phyloP scores from a whole-genome alignment of 1,140 invertebrate genomes.

The Diabrotica virgifera region DNA sequence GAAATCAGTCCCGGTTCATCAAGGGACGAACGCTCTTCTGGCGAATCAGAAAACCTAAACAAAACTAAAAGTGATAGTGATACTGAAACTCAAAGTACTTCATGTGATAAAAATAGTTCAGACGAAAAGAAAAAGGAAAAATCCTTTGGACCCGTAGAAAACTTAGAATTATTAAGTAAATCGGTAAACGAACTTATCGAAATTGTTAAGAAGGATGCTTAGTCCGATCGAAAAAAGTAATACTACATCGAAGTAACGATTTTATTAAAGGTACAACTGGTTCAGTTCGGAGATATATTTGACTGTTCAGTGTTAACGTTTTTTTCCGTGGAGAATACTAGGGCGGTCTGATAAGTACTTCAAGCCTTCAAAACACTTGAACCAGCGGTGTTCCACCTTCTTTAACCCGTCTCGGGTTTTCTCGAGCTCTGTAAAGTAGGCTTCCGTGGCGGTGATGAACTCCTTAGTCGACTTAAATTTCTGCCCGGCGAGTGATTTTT shows the following conservation, averaged over 20 bases:
- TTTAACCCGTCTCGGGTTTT: too few relatives aligned
- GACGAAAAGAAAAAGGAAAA: conserved; percentile 29
- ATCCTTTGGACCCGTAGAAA: conserved; percentile 26
- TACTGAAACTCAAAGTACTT: conserved; percentile 35
- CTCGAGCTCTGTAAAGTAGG: too few relatives aligned
- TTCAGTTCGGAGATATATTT: too few relatives aligned
- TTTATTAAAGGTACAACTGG: conserved; percentile 7
- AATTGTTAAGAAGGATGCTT: conserved; percentile 40
- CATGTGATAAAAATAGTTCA: conserved; percentile 30
- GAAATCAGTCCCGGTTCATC: conserved; percentile 11
- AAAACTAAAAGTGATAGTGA: conserved; percentile 33
- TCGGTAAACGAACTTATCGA: conserved; percentile 42
- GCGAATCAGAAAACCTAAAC: not conserved
- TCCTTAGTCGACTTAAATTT: too few relatives aligned
- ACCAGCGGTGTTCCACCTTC: too few relatives aligned
- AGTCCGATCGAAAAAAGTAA: not conserved
- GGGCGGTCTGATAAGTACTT: too few relatives aligned
- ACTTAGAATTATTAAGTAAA: conserved; percentile 40
- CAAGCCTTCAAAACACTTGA: too few relatives aligned
- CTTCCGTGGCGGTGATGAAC: too few relatives aligned
- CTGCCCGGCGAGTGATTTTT: too few relatives aligned
- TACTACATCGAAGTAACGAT: conserved; percentile 14
- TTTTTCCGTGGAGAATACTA: too few relatives aligned
- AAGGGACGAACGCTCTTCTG: not conserved
- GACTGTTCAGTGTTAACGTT: too few relatives aligned